Evolutionary conservation across 2,888 invertebrate species (phyloP).

Genomic region (Pterostichus madidus): DNA sequence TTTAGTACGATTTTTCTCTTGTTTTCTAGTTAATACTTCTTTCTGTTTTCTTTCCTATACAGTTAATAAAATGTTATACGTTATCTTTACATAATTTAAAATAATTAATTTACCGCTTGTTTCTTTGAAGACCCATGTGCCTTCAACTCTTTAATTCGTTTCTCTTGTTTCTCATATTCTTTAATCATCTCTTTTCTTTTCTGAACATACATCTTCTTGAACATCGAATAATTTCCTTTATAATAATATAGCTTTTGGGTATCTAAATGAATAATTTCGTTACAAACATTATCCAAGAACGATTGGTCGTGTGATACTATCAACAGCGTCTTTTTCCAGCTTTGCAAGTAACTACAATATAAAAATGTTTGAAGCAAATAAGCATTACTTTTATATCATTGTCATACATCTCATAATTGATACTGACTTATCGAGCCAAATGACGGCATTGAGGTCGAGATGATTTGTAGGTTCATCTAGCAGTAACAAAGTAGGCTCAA

Average conservation of each 20-base stretch:
- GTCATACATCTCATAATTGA: neutral
- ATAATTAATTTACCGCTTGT: constrained; percentile 83
- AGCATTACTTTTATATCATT: neutral
- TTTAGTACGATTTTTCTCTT: constrained; percentile 93
- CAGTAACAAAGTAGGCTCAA: constrained; percentile 97
- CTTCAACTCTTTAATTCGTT: constrained; percentile 95
- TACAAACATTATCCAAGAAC: constrained; percentile 99
- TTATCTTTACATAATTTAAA: neutral
- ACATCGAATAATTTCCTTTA: constrained; percentile 98
- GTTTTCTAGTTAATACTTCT: constrained; percentile 92
- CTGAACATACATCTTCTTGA: constrained; percentile 99
- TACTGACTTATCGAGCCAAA: constrained; percentile 98
- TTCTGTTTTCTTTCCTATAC: constrained; percentile 92
- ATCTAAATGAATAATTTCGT: constrained; percentile 98
- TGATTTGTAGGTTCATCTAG: constrained; percentile 99
- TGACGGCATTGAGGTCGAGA: constrained; percentile 99
- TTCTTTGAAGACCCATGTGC: constrained; percentile 97
- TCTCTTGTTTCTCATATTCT: constrained; percentile 99
- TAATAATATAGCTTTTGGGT: constrained; percentile 96
- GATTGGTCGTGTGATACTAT: constrained; percentile 99
- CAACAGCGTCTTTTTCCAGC: constrained; percentile 98
- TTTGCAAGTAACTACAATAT: constrained; percentile 90
- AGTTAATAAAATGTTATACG: constrained; percentile 72
- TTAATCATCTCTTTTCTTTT: constrained; percentile 97
- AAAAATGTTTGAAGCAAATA: constrained; percentile 53